phyloP scores from a whole-genome alignment of 2,113 vertebrate species.

The Cacatua alba region DNA sequence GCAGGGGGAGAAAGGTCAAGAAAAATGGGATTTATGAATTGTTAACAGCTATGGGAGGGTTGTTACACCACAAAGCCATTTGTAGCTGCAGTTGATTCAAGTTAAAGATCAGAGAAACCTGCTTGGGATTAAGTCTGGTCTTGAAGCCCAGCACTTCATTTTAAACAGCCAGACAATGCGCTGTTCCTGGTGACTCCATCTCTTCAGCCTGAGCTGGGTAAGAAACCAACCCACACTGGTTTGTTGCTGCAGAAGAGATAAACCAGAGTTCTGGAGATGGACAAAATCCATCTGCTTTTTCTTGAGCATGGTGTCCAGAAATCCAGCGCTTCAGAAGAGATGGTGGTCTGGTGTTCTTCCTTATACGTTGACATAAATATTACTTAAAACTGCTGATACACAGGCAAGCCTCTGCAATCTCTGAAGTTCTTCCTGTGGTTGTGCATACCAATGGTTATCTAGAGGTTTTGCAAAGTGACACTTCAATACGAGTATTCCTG shows the following conservation, averaged over 20 bases:
- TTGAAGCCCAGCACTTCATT: background rate
- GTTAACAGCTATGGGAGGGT: too few relatives aligned
- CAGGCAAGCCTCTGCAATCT: background rate
- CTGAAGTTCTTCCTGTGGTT: background rate
- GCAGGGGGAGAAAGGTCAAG: background rate
- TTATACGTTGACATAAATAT: background rate
- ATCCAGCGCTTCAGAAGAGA: background rate
- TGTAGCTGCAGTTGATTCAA: background rate
- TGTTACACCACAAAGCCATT: background rate
- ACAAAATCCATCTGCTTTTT: background rate
- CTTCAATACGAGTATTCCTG: background rate
- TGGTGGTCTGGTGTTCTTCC: background rate
- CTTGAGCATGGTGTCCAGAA: background rate
- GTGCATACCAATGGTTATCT: too few relatives aligned
- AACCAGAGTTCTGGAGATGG: too few relatives aligned
- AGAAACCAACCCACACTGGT: background rate
- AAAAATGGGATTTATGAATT: background rate
- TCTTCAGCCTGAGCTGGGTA: background rate
- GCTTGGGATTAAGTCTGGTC: background rate
- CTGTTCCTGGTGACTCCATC: background rate
- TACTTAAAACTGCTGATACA: background rate
- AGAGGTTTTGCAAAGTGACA: background rate
- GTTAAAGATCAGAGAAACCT: background rate
- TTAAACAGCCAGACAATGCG: background rate
- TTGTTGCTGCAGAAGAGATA: background rate